A percentile compares a stretch with the other conserved stretches of the same genome.
Evolutionary conservation across 2,797 vertebrate species (phyloP).

Genomic region (Phalloptychus januarius): DNA sequence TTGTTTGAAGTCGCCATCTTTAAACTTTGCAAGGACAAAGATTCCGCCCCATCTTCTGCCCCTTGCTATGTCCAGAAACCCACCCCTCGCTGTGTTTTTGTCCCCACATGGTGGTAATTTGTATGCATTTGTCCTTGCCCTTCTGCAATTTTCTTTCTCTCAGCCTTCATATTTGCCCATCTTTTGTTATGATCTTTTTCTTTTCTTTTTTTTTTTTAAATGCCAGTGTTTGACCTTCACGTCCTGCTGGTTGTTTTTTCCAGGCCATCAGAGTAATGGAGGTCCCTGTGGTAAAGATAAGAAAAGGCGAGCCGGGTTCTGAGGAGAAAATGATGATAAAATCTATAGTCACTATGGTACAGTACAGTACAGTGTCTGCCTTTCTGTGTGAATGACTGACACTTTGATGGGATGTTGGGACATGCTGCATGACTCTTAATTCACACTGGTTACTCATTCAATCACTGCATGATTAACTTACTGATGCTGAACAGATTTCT

Average conservation of each 20-base stretch:
- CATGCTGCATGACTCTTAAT: slow-evolving; percentile 67
- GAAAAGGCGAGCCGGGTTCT: slow-evolving; percentile 86
- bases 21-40: slow-evolving; percentile 46
- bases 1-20: slow-evolving; percentile 69
- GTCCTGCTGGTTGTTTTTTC: slow-evolving; percentile 75
- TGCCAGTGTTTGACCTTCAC: slow-evolving; percentile 60
- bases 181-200: background rate
- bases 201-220: slow-evolving; percentile 17
- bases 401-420: slow-evolving; percentile 58
- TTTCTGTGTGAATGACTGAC: slow-evolving; percentile 41
- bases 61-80: slow-evolving; percentile 13
- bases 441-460: slow-evolving; percentile 35
- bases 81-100: slow-evolving; percentile 2
- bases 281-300: slow-evolving; percentile 98
- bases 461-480: slow-evolving; percentile 51
- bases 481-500: slow-evolving; percentile 39
- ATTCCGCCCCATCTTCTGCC: slow-evolving; percentile 23
- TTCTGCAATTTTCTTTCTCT: slow-evolving; percentile 2
- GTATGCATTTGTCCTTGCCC: slow-evolving; percentile 25
- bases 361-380: slow-evolving; percentile 81
- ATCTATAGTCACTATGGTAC: slow-evolving; percentile 98
- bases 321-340: slow-evolving; percentile 95
- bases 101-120: slow-evolving; percentile 26
- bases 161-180: background rate
- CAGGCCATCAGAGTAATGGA: slow-evolving; percentile 97